Conservation (phyloP, 2,797 vertebrate genomes). For the Pteronotus mesoamericanus region DNA sequence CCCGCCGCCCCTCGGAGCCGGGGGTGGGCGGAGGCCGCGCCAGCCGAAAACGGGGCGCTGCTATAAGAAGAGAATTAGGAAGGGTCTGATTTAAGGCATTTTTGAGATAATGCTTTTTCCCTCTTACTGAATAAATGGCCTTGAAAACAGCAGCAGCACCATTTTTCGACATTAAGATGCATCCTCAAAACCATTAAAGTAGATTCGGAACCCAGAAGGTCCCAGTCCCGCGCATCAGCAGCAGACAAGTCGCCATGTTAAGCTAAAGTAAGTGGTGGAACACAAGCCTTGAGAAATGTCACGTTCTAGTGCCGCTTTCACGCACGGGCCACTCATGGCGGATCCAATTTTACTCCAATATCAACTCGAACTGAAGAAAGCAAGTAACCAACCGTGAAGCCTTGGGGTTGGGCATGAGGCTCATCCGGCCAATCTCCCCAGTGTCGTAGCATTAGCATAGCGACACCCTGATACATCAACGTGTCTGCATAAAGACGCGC, state of each 20-base stretch:
- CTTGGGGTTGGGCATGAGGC: not conserved
- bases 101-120: not conserved
- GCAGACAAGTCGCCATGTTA: not conserved
- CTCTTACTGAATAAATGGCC: not conserved
- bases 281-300: not conserved
- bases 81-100: not conserved
- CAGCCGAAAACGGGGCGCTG: rapidly evolving
- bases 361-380: not conserved
- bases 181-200: not conserved
- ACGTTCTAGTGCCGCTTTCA: not conserved
- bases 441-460: not conserved
- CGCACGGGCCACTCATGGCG: not conserved
- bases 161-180: not conserved
- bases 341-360: not conserved
- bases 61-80: not conserved
- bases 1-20: not conserved
- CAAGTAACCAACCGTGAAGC: no score
- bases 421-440: no score
- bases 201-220: not conserved
- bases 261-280: not conserved
- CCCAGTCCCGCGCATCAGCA: no score
- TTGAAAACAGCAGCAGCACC: not conserved
- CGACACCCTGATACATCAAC: not conserved
- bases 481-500: not conserved
- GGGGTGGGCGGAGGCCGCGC: not conserved